Conservation (phyloP, 2,888 invertebrate species). For the Agelastica alni region DNA sequence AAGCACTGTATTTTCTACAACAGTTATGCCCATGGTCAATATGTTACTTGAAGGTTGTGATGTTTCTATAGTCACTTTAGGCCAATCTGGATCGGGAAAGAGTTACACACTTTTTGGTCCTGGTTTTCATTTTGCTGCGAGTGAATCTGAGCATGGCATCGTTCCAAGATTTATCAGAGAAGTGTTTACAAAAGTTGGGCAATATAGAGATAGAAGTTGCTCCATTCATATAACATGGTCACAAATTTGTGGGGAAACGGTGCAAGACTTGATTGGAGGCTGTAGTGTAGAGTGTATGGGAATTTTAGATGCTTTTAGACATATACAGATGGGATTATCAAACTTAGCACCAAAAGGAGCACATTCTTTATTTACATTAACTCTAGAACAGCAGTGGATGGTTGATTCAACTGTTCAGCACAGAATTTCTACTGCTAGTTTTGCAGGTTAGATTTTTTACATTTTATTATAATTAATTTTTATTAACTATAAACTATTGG, state of each 20-base stretch:
- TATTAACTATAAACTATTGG: background rate
- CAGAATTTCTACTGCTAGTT: conserved; percentile 73
- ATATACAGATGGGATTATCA: conserved; percentile 68
- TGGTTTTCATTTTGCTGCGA: conserved; percentile 64
- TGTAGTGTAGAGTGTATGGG: conserved; percentile 63
- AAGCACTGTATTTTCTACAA: conserved; percentile 66
- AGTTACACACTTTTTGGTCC: conserved; percentile 75
- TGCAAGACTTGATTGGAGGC: conserved; percentile 62
- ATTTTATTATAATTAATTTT: conserved; percentile 10
- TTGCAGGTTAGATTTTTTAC: conserved; percentile 60
- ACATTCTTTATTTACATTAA: conserved; percentile 73
- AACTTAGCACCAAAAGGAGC: conserved; percentile 63
- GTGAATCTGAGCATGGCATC: conserved; percentile 73
- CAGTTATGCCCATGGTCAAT: conserved; percentile 68
- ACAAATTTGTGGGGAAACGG: conserved; percentile 71
- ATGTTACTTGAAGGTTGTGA: conserved; percentile 75
- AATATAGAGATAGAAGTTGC: conserved; percentile 68
- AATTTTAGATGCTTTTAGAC: conserved; percentile 72
- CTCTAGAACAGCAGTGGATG: conserved; percentile 75
- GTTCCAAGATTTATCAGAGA: conserved; percentile 74
- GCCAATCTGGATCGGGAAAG: conserved; percentile 69
- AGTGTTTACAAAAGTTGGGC: conserved; percentile 68
- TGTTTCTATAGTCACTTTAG: conserved; percentile 73
- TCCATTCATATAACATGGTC: conserved; percentile 74
- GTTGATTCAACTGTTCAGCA: conserved; percentile 69